Conservation (phyloP, 2,797 vertebrate species). For the Limnodromus scolopaceus region DNA sequence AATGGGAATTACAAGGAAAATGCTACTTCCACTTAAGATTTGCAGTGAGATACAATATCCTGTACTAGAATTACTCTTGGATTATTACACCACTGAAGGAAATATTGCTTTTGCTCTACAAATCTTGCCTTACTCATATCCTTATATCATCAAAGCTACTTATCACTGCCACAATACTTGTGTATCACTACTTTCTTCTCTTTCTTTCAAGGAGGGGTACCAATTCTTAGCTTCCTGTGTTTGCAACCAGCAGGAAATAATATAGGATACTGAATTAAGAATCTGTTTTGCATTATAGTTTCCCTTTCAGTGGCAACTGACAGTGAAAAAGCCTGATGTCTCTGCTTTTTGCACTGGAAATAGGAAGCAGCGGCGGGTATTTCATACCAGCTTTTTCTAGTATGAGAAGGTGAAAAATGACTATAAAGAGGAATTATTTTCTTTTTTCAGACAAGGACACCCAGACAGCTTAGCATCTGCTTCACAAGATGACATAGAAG, state of each 20-base stretch:
- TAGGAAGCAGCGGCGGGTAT: neutral
- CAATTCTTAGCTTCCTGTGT: neutral
- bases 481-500: neutral
- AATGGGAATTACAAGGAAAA: neutral
- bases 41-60: neutral
- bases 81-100: neutral
- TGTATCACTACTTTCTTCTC: neutral
- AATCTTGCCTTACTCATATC: neutral
- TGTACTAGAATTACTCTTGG: neutral
- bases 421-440: neutral
- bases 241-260: neutral
- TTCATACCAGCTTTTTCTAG: neutral
- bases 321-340: neutral
- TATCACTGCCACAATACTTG: neutral
- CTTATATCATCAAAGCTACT: neutral
- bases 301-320: neutral
- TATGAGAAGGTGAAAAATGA: neutral
- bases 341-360: neutral
- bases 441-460: neutral
- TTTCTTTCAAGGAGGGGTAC: neutral
- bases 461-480: neutral
- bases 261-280: neutral
- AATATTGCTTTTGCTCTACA: neutral
- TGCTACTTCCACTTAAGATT: neutral
- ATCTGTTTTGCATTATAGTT: neutral